Percentiles rank a stretch among this genome's conserved stretches.
Conservation (phyloP, 2,888 invertebrate species). For the Microctonus brassicae region DNA sequence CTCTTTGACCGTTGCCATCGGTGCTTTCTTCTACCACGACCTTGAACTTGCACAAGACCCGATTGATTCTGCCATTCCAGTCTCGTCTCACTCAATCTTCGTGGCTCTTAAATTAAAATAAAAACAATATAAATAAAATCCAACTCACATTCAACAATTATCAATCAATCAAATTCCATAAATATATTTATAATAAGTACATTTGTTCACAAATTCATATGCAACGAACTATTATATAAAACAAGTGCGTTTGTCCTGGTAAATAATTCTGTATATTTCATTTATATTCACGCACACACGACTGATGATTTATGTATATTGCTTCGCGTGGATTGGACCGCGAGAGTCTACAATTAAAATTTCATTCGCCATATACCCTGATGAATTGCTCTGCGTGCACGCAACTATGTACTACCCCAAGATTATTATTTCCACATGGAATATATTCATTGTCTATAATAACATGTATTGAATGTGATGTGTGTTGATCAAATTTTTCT, state of each 20-base stretch:
- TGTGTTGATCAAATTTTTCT: neutral
- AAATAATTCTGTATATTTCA: neutral
- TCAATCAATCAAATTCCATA: conserved; percentile 22
- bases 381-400: conserved; percentile 46
- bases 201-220: neutral
- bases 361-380: conserved; percentile 53
- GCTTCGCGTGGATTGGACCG: conserved; percentile 42
- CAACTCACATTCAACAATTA: conserved; percentile 17
- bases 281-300: neutral
- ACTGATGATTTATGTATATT: conserved; percentile 58
- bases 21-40: conserved; percentile 60
- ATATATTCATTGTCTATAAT: conserved; percentile 58
- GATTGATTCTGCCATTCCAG: conserved; percentile 75
- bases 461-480: conserved; percentile 35
- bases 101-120: conserved; percentile 57
- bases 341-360: conserved; percentile 58
- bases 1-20: conserved; percentile 68
- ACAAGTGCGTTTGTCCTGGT: neutral
- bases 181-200: neutral
- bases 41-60: conserved; percentile 71
- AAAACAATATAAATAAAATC: neutral
- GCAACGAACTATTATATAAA: neutral
- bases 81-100: conserved; percentile 66
- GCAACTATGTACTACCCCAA: conserved; percentile 1
- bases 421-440: conserved; percentile 42